These are phyloP conservation scores for Halictus quadricinctus DNA, from an alignment of 2,888 invertebrate species.

Conservation along the genomic window DNA sequence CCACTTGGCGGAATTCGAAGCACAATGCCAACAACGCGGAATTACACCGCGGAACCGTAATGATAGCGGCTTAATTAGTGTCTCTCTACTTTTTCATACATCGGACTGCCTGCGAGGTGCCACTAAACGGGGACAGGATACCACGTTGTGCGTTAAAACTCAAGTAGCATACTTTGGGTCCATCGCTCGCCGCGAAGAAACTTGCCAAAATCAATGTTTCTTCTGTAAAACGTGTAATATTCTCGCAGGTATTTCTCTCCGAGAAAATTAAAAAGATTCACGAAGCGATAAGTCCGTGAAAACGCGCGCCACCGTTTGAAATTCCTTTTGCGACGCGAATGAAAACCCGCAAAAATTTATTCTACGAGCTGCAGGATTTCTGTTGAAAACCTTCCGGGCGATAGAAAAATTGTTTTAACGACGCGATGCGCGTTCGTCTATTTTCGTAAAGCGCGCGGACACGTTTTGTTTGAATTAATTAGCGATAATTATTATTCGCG, in stretches of 20 bases:
- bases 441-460: not conserved
- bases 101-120: conserved; percentile 56
- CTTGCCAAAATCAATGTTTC: conserved; percentile 6
- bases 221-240: not conserved
- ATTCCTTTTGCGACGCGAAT: not conserved
- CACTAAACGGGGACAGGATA: conserved; percentile 62
- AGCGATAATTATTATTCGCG: conserved; percentile 4
- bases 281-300: not conserved
- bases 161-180: conserved; percentile 9
- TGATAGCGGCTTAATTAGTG: conserved; percentile 75
- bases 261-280: not conserved
- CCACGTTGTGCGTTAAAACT: conserved; percentile 34
- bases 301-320: not conserved
- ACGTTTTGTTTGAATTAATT: not conserved
- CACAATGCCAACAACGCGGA: conserved; percentile 75
- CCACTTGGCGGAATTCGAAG: conserved; percentile 77
- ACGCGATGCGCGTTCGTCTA: not conserved
- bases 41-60: conserved; percentile 72
- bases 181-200: conserved; percentile 24
- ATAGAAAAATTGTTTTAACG: not conserved
- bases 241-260: not conserved
- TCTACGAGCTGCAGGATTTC: not conserved
- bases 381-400: not conserved
- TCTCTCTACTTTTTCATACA: conserved; percentile 58
- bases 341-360: not conserved